These are phyloP conservation scores for Mythimna loreyi DNA, from an alignment of 2,888 invertebrate species.

Conservation along the genomic window DNA sequence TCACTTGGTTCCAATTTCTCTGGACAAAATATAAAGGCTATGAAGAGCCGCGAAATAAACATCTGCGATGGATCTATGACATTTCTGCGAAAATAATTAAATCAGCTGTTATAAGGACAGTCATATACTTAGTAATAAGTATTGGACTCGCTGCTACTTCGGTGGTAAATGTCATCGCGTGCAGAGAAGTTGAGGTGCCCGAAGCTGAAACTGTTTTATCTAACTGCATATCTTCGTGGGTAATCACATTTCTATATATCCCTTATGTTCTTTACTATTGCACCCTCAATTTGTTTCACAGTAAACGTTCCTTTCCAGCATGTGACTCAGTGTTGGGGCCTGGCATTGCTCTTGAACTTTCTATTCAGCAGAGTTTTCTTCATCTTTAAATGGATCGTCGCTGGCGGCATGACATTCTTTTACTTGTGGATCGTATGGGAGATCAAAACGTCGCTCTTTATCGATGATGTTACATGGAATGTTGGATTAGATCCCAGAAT, in stretches of 20 bases:
- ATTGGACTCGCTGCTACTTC: slow-evolving; percentile 92
- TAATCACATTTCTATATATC: slow-evolving; percentile 72
- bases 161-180: slow-evolving; percentile 92
- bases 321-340: slow-evolving; percentile 93
- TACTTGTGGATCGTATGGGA: slow-evolving; percentile 94
- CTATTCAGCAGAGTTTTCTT: slow-evolving; percentile 96
- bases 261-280: not conserved
- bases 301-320: slow-evolving; percentile 90
- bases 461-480: slow-evolving; percentile 93
- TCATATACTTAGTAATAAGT: slow-evolving; percentile 93
- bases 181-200: slow-evolving; percentile 74
- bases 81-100: slow-evolving; percentile 92
- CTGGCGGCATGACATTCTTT: slow-evolving; percentile 91
- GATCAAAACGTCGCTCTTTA: slow-evolving; percentile 89
- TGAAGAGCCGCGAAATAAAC: slow-evolving; percentile 89
- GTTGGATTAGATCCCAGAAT: slow-evolving; percentile 92
- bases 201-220: slow-evolving; percentile 75
- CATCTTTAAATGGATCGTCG: slow-evolving; percentile 94
- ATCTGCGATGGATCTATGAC: slow-evolving; percentile 91
- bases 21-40: slow-evolving; percentile 90
- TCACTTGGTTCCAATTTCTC: slow-evolving; percentile 94
- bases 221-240: slow-evolving; percentile 89
- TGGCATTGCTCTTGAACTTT: slow-evolving; percentile 93
- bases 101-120: slow-evolving; percentile 91
- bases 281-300: slow-evolving; percentile 29